phyloP scores from a whole-genome alignment of 37 sponge, comb jelly and placozoan genomes.

The Beroe ovata region DNA sequence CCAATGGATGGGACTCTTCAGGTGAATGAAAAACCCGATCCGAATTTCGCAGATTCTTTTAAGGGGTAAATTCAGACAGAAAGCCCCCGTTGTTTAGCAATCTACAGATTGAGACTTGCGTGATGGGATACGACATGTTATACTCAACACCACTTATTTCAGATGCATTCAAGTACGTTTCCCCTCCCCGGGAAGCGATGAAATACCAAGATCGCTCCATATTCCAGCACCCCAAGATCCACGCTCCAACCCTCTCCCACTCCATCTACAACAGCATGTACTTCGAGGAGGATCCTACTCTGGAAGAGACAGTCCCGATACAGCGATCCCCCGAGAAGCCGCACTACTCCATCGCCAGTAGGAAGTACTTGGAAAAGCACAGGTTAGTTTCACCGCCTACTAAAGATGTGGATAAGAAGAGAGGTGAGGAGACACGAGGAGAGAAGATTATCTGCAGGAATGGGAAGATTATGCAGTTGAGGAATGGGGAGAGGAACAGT shows the following conservation, averaged over 20 bases:
- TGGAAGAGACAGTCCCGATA: background rate
- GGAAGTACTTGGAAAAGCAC: slow-evolving; percentile 60
- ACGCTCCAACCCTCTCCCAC: background rate
- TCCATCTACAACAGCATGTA: slow-evolving; percentile 63
- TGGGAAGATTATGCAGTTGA: slow-evolving; percentile 15
- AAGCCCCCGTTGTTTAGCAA: no score
- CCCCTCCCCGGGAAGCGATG: background rate
- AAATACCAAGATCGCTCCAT: slow-evolving; percentile 4
- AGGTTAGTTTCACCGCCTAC: slow-evolving; percentile 33
- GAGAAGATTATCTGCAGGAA: background rate
- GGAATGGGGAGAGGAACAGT: background rate
- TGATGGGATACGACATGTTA: no score
- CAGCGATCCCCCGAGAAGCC: background rate
- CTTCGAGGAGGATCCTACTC: background rate
- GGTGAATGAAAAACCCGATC: background rate
- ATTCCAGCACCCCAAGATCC: slow-evolving; percentile 51
- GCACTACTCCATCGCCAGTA: slow-evolving; percentile 27
- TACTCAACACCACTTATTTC: no score
- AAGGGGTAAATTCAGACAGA: no score
- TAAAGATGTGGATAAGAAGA: slow-evolving; percentile 18
- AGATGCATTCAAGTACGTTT: background rate
- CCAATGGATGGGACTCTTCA: slow-evolving; percentile 40
- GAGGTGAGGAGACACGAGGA: background rate
- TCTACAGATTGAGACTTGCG: no score
- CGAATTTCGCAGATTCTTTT: background rate